Evolutionary conservation across 2,113 vertebrate genomes (phyloP).

Genomic region (Amphilophus citrinellus): DNA sequence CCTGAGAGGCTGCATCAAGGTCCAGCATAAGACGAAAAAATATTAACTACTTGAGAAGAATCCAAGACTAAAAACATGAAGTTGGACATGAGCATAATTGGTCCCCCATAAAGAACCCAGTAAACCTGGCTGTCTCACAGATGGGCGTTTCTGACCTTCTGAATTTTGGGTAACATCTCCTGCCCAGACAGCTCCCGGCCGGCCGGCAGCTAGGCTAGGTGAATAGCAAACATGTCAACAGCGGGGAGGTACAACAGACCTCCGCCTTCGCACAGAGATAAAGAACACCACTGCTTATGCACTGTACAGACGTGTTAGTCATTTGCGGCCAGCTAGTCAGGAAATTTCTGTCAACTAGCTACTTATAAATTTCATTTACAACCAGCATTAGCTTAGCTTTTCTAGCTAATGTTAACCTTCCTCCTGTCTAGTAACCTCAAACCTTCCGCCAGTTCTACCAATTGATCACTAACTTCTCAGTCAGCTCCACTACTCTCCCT

Average conservation of each 20-base stretch:
- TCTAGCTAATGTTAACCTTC: slow-evolving; percentile 52
- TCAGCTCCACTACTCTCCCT: slow-evolving; percentile 96
- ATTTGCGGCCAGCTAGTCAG: not conserved
- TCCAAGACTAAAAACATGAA: not conserved
- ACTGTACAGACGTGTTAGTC: not conserved
- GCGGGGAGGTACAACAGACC: not conserved
- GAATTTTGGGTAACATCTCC: not conserved
- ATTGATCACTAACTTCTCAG: slow-evolving; percentile 94
- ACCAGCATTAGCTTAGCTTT: slow-evolving; percentile 21
- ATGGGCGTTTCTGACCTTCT: slow-evolving; percentile 26
- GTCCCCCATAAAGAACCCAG: not conserved
- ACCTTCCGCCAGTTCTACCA: slow-evolving; percentile 75
- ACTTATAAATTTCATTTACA: slow-evolving; percentile 4
- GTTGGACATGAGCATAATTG: not conserved
- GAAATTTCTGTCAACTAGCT: not conserved
- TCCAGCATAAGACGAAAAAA: not conserved
- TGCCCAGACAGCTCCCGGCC: slow-evolving; percentile 3
- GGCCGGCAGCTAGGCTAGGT: slow-evolving; percentile 1
- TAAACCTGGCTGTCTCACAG: not conserved
- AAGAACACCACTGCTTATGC: not conserved
- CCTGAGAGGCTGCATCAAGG: not conserved
- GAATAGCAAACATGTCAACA: slow-evolving; percentile 47
- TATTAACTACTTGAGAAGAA: not conserved
- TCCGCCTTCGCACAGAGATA: not conserved
- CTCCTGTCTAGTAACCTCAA: slow-evolving; percentile 69